These are phyloP conservation scores for Hanleya hanleyi DNA, from an alignment of 2,888 invertebrate genomes.

Conservation along the genomic window DNA sequence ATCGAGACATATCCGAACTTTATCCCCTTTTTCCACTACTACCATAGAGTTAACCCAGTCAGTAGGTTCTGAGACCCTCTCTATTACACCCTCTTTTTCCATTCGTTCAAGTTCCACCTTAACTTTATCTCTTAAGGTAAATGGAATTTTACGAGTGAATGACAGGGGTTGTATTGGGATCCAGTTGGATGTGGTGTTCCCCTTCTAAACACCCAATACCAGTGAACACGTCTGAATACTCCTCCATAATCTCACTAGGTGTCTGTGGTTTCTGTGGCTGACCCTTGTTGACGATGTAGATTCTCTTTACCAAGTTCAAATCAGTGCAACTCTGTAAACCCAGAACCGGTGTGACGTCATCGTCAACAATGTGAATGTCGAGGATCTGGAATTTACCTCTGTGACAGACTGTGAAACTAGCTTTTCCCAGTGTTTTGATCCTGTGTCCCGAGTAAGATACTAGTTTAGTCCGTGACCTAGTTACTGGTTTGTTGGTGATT, in stretches of 20 bases:
- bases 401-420: background rate
- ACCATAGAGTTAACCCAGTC: background rate
- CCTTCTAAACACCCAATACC: constrained; percentile 25
- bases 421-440: background rate
- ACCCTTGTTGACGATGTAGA: background rate
- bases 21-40: background rate
- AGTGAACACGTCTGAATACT: too few relatives aligned
- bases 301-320: background rate
- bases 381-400: background rate
- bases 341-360: background rate
- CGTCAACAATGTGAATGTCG: constrained; percentile 12
- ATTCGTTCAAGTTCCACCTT: background rate
- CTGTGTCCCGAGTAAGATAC: background rate
- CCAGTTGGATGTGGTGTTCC: constrained; percentile 16
- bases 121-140: too few relatives aligned
- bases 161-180: background rate
- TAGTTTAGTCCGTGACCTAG: background rate
- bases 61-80: too few relatives aligned
- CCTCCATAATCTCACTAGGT: too few relatives aligned
- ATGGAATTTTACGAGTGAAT: constrained; percentile 29
- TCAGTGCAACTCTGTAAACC: background rate
- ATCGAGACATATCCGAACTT: background rate
- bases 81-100: background rate
- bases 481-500: too few relatives aligned
- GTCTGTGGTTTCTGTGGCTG: too few relatives aligned